Percentiles rank a stretch among this genome's conserved stretches.
Evolutionary conservation across 2,797 vertebrate species (phyloP).

Genomic region (Acrocephalus scirpaceus): DNA sequence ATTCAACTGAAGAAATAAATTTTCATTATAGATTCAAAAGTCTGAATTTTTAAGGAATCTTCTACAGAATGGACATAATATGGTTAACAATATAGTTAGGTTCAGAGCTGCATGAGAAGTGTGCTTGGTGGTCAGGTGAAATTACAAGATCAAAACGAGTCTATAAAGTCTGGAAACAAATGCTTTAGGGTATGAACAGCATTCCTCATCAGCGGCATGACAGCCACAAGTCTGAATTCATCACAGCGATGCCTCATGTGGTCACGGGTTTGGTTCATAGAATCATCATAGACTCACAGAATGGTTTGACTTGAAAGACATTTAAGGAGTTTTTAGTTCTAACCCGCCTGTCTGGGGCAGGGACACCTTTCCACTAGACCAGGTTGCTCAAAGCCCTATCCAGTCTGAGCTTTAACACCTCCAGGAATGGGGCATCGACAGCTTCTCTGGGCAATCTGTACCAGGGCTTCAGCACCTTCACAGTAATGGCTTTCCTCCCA

Average conservation of each 20-base stretch:
- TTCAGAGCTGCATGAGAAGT: background rate
- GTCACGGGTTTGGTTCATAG: background rate
- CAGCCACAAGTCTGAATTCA: background rate
- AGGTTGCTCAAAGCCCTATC: background rate
- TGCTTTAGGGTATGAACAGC: background rate
- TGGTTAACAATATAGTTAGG: background rate
- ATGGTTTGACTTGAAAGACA: background rate
- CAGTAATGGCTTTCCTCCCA: background rate
- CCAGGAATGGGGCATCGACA: background rate
- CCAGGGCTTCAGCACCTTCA: background rate
- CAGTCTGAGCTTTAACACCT: background rate
- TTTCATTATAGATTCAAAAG: background rate
- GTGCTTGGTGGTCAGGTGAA: background rate
- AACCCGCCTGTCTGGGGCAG: background rate
- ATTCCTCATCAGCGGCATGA: background rate
- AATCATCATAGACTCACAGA: background rate
- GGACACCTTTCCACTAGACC: background rate
- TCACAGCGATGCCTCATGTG: background rate
- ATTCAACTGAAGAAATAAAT: background rate
- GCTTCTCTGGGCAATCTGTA: background rate
- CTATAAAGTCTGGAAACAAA: slow-evolving; percentile 3
- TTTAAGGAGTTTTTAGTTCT: background rate
- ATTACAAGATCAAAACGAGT: background rate
- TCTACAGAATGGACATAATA: background rate
- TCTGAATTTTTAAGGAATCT: background rate